phyloP scores from a whole-genome alignment of 2,888 invertebrate species.

The Ophonus ardosiacus region DNA sequence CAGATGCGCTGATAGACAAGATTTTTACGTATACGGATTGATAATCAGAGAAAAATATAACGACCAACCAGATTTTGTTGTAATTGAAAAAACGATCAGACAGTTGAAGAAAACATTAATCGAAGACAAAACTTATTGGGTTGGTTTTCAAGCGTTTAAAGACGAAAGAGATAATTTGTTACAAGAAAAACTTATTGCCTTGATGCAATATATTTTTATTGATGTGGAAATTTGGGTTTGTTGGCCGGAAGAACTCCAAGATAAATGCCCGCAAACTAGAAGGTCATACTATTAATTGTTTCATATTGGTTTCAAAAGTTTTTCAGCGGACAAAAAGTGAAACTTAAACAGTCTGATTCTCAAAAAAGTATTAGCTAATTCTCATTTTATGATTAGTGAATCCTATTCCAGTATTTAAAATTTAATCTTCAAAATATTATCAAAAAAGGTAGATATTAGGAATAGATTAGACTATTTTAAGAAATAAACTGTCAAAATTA shows the following conservation, averaged over 20 bases:
- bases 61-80: constrained; percentile 67
- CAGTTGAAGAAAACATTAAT: constrained; percentile 66
- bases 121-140: constrained; percentile 65
- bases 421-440: too few species aligned
- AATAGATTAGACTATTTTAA: too few species aligned
- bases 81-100: constrained; percentile 68
- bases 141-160: constrained; percentile 69
- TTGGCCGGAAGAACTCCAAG: constrained; percentile 66
- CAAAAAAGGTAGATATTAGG: too few species aligned
- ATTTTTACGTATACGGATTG: constrained; percentile 68
- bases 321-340: too few species aligned
- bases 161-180: constrained; percentile 68
- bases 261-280: constrained; percentile 27
- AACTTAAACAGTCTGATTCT: too few species aligned
- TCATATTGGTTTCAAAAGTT: background rate
- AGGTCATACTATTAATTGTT: constrained; percentile 1
- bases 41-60: constrained; percentile 67
- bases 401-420: too few species aligned
- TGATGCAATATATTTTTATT: constrained; percentile 70
- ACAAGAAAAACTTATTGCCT: constrained; percentile 71
- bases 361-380: too few species aligned
- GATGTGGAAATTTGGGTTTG: constrained; percentile 71
- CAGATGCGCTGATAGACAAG: constrained; percentile 64
- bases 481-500: too few species aligned
- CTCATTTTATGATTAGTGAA: too few species aligned